Percentiles rank a stretch among this genome's conserved stretches.
phyloP scores from a whole-genome alignment of 2,888 invertebrate genomes.

The Drosophila peninsularis region DNA sequence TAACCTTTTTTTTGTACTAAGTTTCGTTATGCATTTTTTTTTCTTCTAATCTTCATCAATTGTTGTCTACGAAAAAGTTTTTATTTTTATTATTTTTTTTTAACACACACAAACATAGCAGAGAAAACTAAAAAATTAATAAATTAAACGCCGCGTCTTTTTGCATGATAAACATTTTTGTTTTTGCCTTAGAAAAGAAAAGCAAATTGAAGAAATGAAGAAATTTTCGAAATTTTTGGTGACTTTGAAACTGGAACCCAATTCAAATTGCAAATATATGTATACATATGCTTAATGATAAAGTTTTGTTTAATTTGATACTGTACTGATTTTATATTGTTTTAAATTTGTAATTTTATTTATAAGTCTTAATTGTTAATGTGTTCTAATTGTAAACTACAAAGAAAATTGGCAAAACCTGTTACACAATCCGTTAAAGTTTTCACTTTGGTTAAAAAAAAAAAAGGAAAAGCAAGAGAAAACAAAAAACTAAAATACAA shows the following conservation, averaged over 20 bases:
- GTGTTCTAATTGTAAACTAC: conserved; percentile 77
- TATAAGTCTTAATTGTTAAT: conserved; percentile 76
- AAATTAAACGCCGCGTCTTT: conserved; percentile 43
- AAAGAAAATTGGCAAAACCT: conserved; percentile 69
- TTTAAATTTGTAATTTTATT: conserved; percentile 76
- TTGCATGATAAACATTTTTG: conserved; percentile 34
- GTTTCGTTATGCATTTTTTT: conserved; percentile 52
- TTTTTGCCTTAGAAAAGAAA: conserved; percentile 23
- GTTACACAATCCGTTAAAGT: conserved; percentile 70
- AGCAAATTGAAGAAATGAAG: conserved; percentile 1
- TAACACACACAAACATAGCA: conserved; percentile 69
- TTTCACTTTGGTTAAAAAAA: conserved; percentile 45
- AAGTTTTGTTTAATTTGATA: conserved; percentile 73
- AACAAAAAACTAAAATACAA: conserved; percentile 18
- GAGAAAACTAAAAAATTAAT: conserved; percentile 36
- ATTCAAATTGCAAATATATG: conserved; percentile 75
- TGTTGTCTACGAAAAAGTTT: conserved; percentile 38
- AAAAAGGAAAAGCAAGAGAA: conserved; percentile 5
- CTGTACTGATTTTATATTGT: conserved; percentile 80
- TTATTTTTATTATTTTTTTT: conserved; percentile 27
- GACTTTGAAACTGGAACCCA: conserved; percentile 65
- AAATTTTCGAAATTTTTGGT: conserved; percentile 60
- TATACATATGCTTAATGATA: conserved; percentile 68
- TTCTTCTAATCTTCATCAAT: conserved; percentile 28
- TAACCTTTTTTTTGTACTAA: conserved; percentile 47